Evolutionary conservation across 2,888 invertebrate genomes (phyloP).

Genomic region (Malacosoma neustria): DNA sequence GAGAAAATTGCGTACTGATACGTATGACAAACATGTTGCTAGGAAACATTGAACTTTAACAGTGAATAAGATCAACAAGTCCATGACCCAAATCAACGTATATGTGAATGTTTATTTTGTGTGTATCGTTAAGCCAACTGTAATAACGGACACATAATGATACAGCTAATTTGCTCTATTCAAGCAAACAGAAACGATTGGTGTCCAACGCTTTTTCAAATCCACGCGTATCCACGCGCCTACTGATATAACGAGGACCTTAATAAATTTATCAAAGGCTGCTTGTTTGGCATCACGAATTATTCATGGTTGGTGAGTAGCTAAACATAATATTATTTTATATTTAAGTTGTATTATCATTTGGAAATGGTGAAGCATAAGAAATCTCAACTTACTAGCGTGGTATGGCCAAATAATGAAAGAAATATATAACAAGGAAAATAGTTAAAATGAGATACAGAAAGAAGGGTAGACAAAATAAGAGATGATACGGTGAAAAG

Average conservation of each 20-base stretch:
- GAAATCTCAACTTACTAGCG: too few species aligned
- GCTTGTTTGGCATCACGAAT: not conserved
- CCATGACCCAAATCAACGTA: not conserved
- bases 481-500: too few species aligned
- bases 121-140: not conserved
- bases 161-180: not conserved
- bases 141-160: not conserved
- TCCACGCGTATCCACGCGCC: not conserved
- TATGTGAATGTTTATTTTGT: not conserved
- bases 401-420: too few species aligned
- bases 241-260: not conserved
- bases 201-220: not conserved
- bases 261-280: not conserved
- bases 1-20: too few species aligned
- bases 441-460: too few species aligned
- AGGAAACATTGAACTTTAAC: not conserved
- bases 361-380: too few species aligned
- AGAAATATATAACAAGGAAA: too few species aligned
- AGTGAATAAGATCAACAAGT: conserved; percentile 3
- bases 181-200: not conserved
- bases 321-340: too few species aligned
- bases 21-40: conserved; percentile 1
- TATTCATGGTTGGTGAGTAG: too few species aligned
- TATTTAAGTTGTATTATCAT: too few species aligned
- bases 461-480: too few species aligned